phyloP scores from a whole-genome alignment of 2,888 invertebrate genomes.

The Synergus itoensis region DNA sequence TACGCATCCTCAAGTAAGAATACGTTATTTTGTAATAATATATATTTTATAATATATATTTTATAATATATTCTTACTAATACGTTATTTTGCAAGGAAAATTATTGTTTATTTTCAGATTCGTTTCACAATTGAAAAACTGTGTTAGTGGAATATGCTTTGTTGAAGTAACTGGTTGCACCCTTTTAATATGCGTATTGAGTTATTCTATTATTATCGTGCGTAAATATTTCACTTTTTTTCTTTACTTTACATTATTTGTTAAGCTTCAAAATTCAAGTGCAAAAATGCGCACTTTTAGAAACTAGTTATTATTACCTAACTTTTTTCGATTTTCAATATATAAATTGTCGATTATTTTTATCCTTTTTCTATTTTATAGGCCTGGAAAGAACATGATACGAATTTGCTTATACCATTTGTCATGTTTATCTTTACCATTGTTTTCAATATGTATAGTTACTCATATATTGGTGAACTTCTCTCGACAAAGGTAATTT shows the following conservation, averaged over 20 bases:
- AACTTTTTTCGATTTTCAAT: no score
- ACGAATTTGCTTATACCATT: conserved; percentile 2
- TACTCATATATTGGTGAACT: conserved; percentile 47
- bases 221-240: not conserved
- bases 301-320: no score
- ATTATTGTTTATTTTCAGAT: not conserved
- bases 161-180: conserved; percentile 46
- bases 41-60: no score
- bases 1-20: no score
- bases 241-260: not conserved
- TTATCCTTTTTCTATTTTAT: no score
- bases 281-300: no score
- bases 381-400: not conserved
- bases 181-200: conserved; percentile 46
- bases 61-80: no score
- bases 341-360: no score
- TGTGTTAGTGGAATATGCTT: conserved; percentile 42
- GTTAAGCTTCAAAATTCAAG: no score
- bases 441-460: conserved; percentile 47
- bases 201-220: conserved; percentile 48
- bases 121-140: conserved; percentile 40
- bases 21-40: no score
- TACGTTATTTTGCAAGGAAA: no score
- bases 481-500: conserved; percentile 41
- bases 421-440: conserved; percentile 41